Conservation (phyloP, 1,140 invertebrate genomes). For the Drosophila nasuta region DNA sequence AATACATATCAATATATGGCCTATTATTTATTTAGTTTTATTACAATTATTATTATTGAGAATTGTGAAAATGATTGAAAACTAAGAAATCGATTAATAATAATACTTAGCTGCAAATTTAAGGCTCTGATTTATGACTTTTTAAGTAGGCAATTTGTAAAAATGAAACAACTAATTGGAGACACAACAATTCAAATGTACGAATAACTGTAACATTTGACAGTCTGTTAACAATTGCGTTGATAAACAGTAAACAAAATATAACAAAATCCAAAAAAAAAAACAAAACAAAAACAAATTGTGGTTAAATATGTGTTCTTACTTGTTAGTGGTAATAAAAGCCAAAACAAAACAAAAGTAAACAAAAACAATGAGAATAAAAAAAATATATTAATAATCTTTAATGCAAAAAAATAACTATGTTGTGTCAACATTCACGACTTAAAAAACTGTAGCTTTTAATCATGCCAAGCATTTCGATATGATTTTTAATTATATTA, state of each 20-base stretch:
- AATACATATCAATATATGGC: constrained; percentile 85
- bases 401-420: constrained; percentile 32
- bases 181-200: constrained; percentile 46
- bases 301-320: constrained; percentile 85
- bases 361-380: constrained; percentile 36
- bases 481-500: constrained; percentile 55
- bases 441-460: constrained; percentile 68
- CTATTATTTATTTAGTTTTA: constrained; percentile 83
- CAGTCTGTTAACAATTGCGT: constrained; percentile 31
- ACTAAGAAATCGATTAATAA: constrained; percentile 38
- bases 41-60: constrained; percentile 54
- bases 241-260: constrained; percentile 34
- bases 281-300: constrained; percentile 66
- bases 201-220: constrained; percentile 27
- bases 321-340: constrained; percentile 82
- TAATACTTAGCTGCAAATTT: constrained; percentile 57
- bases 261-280: constrained; percentile 42
- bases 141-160: constrained; percentile 80
- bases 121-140: constrained; percentile 81
- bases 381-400: constrained; percentile 50
- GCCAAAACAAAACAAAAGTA: constrained; percentile 57
- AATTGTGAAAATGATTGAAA: constrained; percentile 42
- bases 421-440: constrained; percentile 48
- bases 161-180: constrained; percentile 62
- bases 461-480: constrained; percentile 79